Percentiles rank a stretch among this genome's conserved stretches.
Evolutionary conservation across 2,797 vertebrate genomes (phyloP).

Genomic region (Agapornis canus): DNA sequence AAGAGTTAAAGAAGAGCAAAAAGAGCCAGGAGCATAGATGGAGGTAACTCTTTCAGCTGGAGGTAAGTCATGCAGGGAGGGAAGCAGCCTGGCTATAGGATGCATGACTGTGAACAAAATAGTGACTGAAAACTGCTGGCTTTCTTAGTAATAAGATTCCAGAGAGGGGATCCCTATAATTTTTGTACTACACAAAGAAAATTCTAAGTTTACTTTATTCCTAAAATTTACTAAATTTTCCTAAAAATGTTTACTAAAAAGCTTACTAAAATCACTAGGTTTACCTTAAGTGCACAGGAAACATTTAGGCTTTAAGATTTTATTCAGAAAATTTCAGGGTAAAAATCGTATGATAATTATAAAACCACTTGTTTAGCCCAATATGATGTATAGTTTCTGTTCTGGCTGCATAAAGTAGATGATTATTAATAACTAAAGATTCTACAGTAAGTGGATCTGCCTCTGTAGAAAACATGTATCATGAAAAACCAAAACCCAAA

Average conservation of each 20-base stretch:
- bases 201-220: neutral
- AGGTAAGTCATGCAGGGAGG: neutral
- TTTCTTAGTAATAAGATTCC: neutral
- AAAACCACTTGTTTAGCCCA: neutral
- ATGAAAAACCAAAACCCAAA: neutral
- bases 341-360: neutral
- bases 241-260: neutral
- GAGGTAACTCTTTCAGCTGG: neutral
- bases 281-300: neutral
- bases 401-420: neutral
- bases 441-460: neutral
- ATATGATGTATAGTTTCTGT: neutral
- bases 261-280: neutral
- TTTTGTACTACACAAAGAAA: neutral
- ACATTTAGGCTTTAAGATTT: neutral
- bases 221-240: neutral
- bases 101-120: neutral
- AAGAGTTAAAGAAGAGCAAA: neutral
- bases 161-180: neutral
- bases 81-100: neutral
- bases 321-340: neutral
- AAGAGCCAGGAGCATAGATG: neutral
- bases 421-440: neutral
- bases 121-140: neutral
- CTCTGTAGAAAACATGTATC: neutral